Conservation (phyloP, 2,888 invertebrate species). For the Chrysomela aeneicollis region DNA sequence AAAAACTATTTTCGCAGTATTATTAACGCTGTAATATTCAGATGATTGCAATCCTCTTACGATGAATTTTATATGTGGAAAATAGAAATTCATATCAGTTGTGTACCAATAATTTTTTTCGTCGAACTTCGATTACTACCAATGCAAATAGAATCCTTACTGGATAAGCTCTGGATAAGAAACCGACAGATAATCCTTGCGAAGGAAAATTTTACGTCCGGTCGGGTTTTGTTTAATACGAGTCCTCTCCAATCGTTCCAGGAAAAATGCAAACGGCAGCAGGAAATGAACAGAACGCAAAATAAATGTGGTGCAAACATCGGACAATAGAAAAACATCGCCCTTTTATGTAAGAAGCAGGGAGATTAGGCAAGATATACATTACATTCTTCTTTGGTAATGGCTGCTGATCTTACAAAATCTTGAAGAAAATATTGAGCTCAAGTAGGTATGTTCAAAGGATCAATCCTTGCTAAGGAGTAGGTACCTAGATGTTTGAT, state of each 20-base stretch:
- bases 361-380: conserved; percentile 23
- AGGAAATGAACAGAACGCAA: conserved; percentile 33
- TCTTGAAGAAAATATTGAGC: no score
- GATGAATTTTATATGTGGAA: no score
- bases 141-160: not conserved
- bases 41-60: no score
- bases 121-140: not conserved
- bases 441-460: no score
- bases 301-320: conserved; percentile 35
- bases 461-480: no score
- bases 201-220: not conserved
- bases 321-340: conserved; percentile 34
- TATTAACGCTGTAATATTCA: no score
- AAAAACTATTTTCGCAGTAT: no score
- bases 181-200: not conserved
- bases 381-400: not conserved
- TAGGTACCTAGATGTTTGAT: no score
- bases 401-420: no score
- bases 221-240: not conserved
- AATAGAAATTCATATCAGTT: no score
- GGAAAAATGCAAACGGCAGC: conserved; percentile 13
- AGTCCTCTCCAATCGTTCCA: not conserved
- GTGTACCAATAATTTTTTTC: no score
- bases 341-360: conserved; percentile 26
- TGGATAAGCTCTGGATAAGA: not conserved